Evolutionary conservation across 2,797 vertebrate species (phyloP).

Genomic region (Tiaroga cobitis): DNA sequence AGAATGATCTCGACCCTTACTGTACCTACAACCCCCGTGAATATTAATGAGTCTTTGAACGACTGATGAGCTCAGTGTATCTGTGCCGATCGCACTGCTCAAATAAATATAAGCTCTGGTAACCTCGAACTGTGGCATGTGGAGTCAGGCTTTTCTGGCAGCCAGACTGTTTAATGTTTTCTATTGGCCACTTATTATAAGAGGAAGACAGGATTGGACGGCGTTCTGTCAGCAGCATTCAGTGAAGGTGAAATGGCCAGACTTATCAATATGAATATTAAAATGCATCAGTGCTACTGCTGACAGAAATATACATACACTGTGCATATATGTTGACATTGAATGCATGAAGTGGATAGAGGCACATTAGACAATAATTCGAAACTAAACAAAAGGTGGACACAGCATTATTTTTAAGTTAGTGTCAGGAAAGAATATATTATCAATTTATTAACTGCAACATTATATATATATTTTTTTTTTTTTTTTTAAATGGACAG

Average conservation of each 20-base stretch:
- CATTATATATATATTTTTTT: too few relatives aligned
- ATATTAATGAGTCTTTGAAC: slow-evolving; percentile 6
- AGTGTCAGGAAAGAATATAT: not conserved
- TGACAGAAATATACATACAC: not conserved
- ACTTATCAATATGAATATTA: not conserved
- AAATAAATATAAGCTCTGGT: slow-evolving; percentile 11
- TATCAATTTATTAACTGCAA: not conserved
- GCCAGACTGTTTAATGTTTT: not conserved
- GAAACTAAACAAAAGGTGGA: not conserved
- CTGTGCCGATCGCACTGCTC: not conserved
- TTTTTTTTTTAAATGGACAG: not conserved
- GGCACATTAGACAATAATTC: not conserved
- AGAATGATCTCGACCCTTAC: not conserved
- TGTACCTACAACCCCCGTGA: not conserved
- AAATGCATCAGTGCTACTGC: not conserved
- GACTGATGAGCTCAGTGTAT: slow-evolving; percentile 8
- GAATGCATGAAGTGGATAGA: not conserved
- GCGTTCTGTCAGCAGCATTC: not conserved
- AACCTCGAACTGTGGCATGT: not conserved
- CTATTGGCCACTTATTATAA: not conserved
- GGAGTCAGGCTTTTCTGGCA: not conserved
- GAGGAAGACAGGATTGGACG: not conserved
- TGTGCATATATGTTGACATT: not conserved
- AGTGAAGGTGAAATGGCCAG: not conserved
- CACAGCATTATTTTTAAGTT: not conserved